Conservation (phyloP, 2,888 invertebrate species). For the Trichogramma dendrolimi region DNA sequence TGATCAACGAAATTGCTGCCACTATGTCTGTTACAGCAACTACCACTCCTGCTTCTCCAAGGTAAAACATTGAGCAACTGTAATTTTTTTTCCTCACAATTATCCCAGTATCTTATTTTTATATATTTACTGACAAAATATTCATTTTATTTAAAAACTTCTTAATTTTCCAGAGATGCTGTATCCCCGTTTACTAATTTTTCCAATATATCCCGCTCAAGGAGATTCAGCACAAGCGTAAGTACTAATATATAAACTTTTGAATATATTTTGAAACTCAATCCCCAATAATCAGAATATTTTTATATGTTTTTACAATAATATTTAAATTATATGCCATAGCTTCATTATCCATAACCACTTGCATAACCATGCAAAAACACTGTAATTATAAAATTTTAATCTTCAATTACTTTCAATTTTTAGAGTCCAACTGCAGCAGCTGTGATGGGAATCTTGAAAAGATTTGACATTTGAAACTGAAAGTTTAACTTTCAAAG, state of each 20-base stretch:
- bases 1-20: slow-evolving; percentile 77
- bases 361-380: not conserved
- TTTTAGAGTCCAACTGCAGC: slow-evolving; percentile 53
- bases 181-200: slow-evolving; percentile 67
- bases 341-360: not conserved
- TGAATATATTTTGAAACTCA: not conserved
- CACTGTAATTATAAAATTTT: not conserved
- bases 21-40: slow-evolving; percentile 65
- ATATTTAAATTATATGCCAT: not conserved
- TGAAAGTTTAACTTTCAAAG: slow-evolving; percentile 55
- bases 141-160: not conserved
- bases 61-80: slow-evolving; percentile 51
- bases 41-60: slow-evolving; percentile 63
- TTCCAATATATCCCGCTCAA: slow-evolving; percentile 68
- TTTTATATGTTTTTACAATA: not conserved
- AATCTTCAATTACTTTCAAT: slow-evolving; percentile 14
- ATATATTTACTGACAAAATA: not conserved
- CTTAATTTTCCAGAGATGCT: slow-evolving; percentile 61
- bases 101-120: not conserved
- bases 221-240: slow-evolving; percentile 87
- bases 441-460: slow-evolving; percentile 66
- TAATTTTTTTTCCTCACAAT: not conserved
- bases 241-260: slow-evolving; percentile 50
- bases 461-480: slow-evolving; percentile 80
- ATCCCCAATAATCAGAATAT: not conserved